These are phyloP conservation scores for Lamproptera curius DNA, from an alignment of 2,888 invertebrate species.

Conservation along the genomic window DNA sequence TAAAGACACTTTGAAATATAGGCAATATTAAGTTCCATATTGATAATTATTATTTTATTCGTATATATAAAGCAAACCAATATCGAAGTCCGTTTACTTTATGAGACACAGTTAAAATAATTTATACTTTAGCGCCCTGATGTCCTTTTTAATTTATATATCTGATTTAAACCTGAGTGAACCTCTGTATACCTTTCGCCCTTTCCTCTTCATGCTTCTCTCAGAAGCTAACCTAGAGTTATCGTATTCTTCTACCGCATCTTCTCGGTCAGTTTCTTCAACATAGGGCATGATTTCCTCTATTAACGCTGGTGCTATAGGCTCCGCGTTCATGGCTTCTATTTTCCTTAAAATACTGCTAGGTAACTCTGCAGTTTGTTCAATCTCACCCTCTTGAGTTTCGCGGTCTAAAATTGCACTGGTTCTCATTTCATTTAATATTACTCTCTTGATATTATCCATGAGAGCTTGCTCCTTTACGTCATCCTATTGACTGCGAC, in stretches of 20 bases:
- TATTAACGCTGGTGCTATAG: conserved; percentile 13
- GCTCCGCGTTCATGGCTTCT: conserved; percentile 19
- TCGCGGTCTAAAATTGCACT: conserved; percentile 7
- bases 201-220: conserved; percentile 45
- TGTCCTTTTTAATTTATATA: conserved; percentile 27
- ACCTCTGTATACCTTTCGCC: conserved; percentile 43
- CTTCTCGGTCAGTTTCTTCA: conserved; percentile 22
- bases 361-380: conserved; percentile 1
- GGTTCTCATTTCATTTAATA: conserved; percentile 24
- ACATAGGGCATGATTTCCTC: conserved; percentile 21
- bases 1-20: background rate
- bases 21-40: background rate
- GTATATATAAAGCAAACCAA: conserved; percentile 2
- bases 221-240: conserved; percentile 48
- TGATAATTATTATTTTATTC: background rate
- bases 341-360: conserved; percentile 7
- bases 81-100: no score
- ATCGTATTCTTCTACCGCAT: conserved; percentile 22
- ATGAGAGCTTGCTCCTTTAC: conserved; percentile 30
- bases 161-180: conserved; percentile 49
- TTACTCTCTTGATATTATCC: conserved; percentile 25
- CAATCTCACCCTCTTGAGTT: conserved; percentile 4
- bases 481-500: conserved; percentile 18
- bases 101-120: no score
- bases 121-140: conserved; percentile 2